Conservation (phyloP, 1,140 invertebrate genomes). For the Philaenus spumarius region DNA sequence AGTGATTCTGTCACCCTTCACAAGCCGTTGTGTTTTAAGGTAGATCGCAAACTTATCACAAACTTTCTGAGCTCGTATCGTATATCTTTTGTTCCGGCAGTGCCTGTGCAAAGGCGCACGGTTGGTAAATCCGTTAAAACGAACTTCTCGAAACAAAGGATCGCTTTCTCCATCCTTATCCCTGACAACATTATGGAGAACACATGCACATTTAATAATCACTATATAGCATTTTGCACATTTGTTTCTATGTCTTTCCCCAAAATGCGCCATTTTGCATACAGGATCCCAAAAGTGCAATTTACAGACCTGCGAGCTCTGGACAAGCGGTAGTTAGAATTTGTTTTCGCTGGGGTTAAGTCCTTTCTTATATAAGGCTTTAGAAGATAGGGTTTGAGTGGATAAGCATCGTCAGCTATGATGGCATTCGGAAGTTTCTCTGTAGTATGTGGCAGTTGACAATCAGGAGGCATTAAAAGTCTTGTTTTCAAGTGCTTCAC, state of each 20-base stretch:
- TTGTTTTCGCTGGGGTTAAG: constrained; percentile 31
- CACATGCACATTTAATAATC: constrained; percentile 14
- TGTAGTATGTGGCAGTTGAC: background rate
- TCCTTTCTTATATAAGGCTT: constrained; percentile 41
- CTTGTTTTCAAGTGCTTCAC: no score
- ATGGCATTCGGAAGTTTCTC: constrained; percentile 7
- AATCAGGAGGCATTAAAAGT: constrained; percentile 5
- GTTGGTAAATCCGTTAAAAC: no score
- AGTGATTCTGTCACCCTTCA: no score
- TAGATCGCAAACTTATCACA: no score
- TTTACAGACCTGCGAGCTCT: constrained; percentile 40
- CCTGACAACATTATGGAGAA: constrained; percentile 20
- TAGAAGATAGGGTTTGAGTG: constrained; percentile 39
- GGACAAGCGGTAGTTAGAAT: constrained; percentile 40
- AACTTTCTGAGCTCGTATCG: no score
- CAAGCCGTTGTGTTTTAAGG: no score
- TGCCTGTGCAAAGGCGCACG: no score
- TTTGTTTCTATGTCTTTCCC: constrained; percentile 17
- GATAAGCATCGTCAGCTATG: constrained; percentile 42
- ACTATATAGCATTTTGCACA: constrained; percentile 4
- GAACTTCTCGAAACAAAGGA: constrained; percentile 1
- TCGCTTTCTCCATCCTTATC: constrained; percentile 6
- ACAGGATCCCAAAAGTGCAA: constrained; percentile 46
- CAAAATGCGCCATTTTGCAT: constrained; percentile 16
- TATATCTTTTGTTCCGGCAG: no score